phyloP scores from a whole-genome alignment of 2,113 vertebrate species.

The Calyptommatus sinebrachiatus region DNA sequence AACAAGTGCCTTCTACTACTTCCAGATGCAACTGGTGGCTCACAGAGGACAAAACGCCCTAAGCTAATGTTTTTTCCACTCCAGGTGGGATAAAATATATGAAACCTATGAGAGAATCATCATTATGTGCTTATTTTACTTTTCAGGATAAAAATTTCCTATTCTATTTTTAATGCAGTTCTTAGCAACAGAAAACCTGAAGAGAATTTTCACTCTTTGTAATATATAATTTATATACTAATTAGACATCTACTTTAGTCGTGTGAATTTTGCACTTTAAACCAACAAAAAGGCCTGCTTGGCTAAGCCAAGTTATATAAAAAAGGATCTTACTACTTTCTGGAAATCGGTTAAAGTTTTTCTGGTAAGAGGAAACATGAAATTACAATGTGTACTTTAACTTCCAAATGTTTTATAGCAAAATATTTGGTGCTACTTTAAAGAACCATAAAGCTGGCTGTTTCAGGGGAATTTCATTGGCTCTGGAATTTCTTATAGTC shows the following conservation, averaged over 20 bases:
- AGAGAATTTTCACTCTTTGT: neutral
- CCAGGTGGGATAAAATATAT: neutral
- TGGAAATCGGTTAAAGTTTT: conserved; percentile 10
- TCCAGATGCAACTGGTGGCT: too few relatives aligned
- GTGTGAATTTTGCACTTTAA: neutral
- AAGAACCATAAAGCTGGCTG: neutral
- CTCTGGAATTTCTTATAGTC: neutral
- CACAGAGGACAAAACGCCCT: too few relatives aligned
- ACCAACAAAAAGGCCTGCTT: neutral
- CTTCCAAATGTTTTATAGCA: neutral
- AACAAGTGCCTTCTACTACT: too few relatives aligned
- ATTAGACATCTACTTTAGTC: neutral
- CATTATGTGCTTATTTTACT: neutral
- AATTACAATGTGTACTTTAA: neutral
- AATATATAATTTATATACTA: neutral
- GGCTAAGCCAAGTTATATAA: neutral
- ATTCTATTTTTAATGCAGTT: neutral
- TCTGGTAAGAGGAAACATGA: neutral
- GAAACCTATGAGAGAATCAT: neutral
- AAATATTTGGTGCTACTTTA: neutral
- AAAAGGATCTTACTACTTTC: conserved; percentile 2
- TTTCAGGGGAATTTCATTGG: neutral
- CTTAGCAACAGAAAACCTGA: neutral
- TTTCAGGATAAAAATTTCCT: neutral
- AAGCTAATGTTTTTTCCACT: neutral